Evolutionary conservation across 30 jellyfish, hydroid and myxozoan species (phyloP).

Genomic region (Cassiopea xamachana): DNA sequence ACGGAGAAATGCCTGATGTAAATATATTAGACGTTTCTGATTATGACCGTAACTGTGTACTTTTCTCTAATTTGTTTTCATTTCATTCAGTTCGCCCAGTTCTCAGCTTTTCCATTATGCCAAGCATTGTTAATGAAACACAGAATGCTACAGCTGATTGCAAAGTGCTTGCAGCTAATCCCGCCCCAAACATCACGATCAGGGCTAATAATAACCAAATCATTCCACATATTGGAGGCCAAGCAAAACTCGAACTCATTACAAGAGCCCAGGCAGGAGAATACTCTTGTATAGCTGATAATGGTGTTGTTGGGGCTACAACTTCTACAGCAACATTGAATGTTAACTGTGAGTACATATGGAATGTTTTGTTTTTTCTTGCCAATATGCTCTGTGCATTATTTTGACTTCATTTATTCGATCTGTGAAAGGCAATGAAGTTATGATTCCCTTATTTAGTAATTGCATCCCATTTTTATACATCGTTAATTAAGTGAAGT

Average conservation of each 20-base stretch:
- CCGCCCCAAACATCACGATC: constrained; percentile 20
- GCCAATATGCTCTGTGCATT: too few relatives aligned
- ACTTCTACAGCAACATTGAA: background rate
- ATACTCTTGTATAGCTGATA: constrained; percentile 19
- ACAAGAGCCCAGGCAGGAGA: constrained; percentile 6
- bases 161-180: constrained; percentile 34
- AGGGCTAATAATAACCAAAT: background rate
- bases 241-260: background rate
- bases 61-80: background rate
- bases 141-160: constrained; percentile 20
- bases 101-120: background rate
- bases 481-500: too few relatives aligned
- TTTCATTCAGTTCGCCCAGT: constrained; percentile 36
- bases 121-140: constrained; percentile 43
- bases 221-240: background rate
- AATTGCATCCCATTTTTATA: too few relatives aligned
- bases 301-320: background rate
- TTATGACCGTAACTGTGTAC: too few relatives aligned
- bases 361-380: background rate
- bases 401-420: too few relatives aligned
- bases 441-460: too few relatives aligned
- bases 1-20: too few relatives aligned
- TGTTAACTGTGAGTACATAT: background rate
- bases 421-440: too few relatives aligned
- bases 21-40: too few relatives aligned